Conservation (phyloP, 2,113 vertebrate genomes). For the Alces alces region DNA sequence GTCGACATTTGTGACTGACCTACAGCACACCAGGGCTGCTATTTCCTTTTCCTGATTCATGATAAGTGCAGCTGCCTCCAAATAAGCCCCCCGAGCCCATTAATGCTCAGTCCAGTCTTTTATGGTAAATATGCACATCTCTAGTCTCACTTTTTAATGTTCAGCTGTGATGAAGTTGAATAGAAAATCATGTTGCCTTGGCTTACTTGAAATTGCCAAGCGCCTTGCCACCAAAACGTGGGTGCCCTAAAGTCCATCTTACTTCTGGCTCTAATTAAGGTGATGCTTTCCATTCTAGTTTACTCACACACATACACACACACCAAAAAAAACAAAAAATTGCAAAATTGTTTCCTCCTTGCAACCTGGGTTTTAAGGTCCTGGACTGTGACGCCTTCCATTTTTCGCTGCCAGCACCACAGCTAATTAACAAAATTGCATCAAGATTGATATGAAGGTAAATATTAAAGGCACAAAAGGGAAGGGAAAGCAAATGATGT, state of each 20-base stretch:
- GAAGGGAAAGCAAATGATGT: slow-evolving; percentile 68
- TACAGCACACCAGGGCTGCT: slow-evolving; percentile 78
- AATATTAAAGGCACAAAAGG: slow-evolving; percentile 77
- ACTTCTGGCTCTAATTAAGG: slow-evolving; percentile 40
- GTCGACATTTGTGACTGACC: slow-evolving; percentile 82
- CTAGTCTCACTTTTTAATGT: slow-evolving; percentile 65
- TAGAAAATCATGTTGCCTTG: slow-evolving; percentile 60
- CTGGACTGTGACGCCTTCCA: background rate
- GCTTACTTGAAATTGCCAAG: slow-evolving; percentile 49
- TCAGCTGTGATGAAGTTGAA: slow-evolving; percentile 67
- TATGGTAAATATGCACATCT: slow-evolving; percentile 78
- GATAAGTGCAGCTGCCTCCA: slow-evolving; percentile 82
- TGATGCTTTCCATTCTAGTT: slow-evolving; percentile 8
- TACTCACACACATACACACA: background rate
- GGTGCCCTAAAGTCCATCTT: slow-evolving; percentile 46
- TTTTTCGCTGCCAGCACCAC: slow-evolving; percentile 33
- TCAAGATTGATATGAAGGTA: slow-evolving; percentile 77
- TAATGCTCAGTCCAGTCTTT: slow-evolving; percentile 73
- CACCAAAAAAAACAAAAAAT: background rate
- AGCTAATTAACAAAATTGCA: slow-evolving; percentile 82
- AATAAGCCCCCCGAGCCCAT: slow-evolving; percentile 78
- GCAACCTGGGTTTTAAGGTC: slow-evolving; percentile 67
- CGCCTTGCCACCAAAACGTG: background rate
- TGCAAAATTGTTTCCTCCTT: slow-evolving; percentile 64
- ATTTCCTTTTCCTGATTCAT: slow-evolving; percentile 82